Evolutionary conservation across 1,140 invertebrate species (phyloP), one percentile per base, ranked within the genome.

Genomic region (Drosophila parvula): DNA sequence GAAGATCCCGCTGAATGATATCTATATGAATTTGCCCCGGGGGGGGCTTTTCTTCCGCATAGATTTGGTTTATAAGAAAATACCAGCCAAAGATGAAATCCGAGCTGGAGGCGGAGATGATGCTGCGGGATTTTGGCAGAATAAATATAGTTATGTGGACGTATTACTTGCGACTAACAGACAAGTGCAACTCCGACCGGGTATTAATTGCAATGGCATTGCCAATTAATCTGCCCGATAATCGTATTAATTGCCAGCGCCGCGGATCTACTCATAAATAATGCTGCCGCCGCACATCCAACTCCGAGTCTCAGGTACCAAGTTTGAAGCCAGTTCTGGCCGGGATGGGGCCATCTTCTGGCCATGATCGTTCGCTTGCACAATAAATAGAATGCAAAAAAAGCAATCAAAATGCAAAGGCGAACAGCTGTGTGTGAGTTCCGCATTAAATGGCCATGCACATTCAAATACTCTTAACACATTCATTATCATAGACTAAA

Each of bases 171-270:
- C 45, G 30, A 57, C 61, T 62, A 3, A 0, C 40, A 65, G 65
- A 58, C 60, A 65, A 48, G 64, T 36, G 60, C 45, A 64, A 47
- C 43, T 45, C 14, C 64, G 11, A 45, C 58, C 61, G 50, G 30
- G 67, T 61, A 86, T 82, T 79, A 86, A 86, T 86, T 86, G 76
- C 70, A 79, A 28, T 79, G 61, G 44, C 57, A 86, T 70, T 82
- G 74, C 63, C 82, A 86, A 86, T 88, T 86, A 79, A 88, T 86
- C 83, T 74, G 79, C 44, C 81, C 70, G 83, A 82, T 82, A 88
- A 88, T 86, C 82, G 76, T 77, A 82, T 88, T 79, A 82, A 88
- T 88, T 82, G 70, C 67, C 64, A 48, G 41, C 45, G 18, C 51
- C 36, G 44, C 9, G 41, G 44, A 56, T 45, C 51, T 62, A 44